Evolutionary conservation across 1,140 invertebrate genomes (phyloP).

Genomic region (Homarus americanus): DNA sequence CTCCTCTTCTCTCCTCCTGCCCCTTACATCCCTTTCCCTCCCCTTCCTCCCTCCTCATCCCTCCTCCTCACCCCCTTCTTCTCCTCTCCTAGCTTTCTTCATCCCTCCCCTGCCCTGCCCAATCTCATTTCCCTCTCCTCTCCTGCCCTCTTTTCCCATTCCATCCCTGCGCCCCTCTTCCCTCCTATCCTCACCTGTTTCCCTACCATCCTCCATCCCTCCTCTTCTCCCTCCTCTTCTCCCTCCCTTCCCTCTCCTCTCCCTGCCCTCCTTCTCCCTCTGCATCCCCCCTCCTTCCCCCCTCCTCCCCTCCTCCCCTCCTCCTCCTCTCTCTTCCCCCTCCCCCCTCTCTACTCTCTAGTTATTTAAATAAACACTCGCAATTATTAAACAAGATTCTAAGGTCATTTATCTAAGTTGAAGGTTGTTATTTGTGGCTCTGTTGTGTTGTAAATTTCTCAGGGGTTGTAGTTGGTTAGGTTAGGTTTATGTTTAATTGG

Average conservation of each 20-base stretch:
- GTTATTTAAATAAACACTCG: conserved; percentile 14
- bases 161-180: too few species aligned
- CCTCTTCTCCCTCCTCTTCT: background rate
- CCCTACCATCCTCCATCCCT: too few species aligned
- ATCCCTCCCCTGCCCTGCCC: background rate
- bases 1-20: background rate
- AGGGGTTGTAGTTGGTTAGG: too few species aligned
- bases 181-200: too few species aligned
- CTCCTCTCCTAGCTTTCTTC: background rate
- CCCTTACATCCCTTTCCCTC: too few species aligned
- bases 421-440: background rate
- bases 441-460: background rate
- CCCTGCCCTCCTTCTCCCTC: too few species aligned
- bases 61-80: too few species aligned
- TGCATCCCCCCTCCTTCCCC: too few species aligned
- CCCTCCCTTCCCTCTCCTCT: too few species aligned
- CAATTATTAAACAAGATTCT: background rate
- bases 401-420: background rate
- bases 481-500: too few species aligned
- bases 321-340: conserved; percentile 1
- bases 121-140: background rate
- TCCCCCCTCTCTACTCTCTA: background rate
- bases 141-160: too few species aligned
- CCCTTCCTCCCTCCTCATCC: background rate
- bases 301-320: too few species aligned